A percentile compares a stretch with the other conserved stretches of the same genome.
Conservation (phyloP, 2,888 invertebrate genomes). For the Dryadula phaetusa region DNA sequence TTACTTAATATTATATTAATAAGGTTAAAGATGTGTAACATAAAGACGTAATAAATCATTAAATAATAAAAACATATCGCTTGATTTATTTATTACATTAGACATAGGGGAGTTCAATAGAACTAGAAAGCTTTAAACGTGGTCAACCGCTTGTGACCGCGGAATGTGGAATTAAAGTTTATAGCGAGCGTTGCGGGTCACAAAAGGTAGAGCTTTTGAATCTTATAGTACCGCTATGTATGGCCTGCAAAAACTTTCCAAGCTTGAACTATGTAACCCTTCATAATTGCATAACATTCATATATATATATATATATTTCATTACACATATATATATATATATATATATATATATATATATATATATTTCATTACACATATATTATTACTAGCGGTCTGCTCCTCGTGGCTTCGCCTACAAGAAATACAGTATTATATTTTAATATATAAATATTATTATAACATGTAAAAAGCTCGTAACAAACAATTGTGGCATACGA, state of each 20-base stretch:
- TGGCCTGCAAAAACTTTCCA: background rate
- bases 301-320: background rate
- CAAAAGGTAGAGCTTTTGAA: conserved; percentile 24
- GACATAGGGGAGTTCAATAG: conserved; percentile 24
- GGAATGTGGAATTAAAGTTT: conserved; percentile 30
- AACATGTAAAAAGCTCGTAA: too few relatives aligned
- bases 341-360: too few relatives aligned
- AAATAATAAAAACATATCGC: background rate
- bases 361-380: too few relatives aligned
- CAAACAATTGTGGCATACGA: too few relatives aligned
- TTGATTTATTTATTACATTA: conserved; percentile 1
- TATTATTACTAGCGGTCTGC: too few relatives aligned
- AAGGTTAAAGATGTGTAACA: too few relatives aligned
- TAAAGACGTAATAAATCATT: background rate
- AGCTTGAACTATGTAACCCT: background rate
- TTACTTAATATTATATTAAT: too few relatives aligned
- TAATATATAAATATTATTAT: too few relatives aligned
- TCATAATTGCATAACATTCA: background rate
- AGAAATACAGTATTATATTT: too few relatives aligned
- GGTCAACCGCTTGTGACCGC: conserved; percentile 30
- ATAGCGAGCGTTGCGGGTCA: conserved; percentile 22
- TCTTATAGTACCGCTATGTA: background rate
- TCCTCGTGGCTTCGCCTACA: too few relatives aligned
- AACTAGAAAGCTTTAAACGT: conserved; percentile 13
- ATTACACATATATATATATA: too few relatives aligned